Percentiles rank a stretch among this genome's conserved stretches.
Conservation (phyloP, 2,888 invertebrate species). For the Netelia inedita region DNA sequence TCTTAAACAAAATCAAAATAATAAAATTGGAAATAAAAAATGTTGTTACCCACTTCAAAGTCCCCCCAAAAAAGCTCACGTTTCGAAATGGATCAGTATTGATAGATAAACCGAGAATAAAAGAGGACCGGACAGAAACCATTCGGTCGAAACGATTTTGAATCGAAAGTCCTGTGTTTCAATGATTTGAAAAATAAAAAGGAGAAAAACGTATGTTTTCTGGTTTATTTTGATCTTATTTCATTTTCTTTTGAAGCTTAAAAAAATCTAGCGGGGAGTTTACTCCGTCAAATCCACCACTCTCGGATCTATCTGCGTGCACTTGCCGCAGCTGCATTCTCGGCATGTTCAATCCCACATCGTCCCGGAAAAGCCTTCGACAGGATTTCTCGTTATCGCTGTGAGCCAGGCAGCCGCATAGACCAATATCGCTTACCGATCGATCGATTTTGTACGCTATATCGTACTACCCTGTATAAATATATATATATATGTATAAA, state of each 20-base stretch:
- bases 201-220: background rate
- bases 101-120: slow-evolving; percentile 14
- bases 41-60: background rate
- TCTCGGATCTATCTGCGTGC: slow-evolving; percentile 29
- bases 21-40: too few species aligned
- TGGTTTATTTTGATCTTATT: slow-evolving; percentile 17
- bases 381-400: slow-evolving; percentile 64
- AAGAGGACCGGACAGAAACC: background rate
- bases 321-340: slow-evolving; percentile 36
- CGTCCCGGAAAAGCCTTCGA: slow-evolving; percentile 39
- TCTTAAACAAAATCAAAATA: background rate
- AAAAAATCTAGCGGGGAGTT: background rate
- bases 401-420: slow-evolving; percentile 43
- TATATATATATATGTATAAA: slow-evolving; percentile 1
- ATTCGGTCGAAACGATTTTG: slow-evolving; percentile 18
- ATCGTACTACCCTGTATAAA: background rate
- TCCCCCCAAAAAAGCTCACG: background rate
- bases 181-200: background rate
- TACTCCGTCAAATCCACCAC: background rate
- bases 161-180: slow-evolving; percentile 17
- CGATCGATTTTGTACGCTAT: slow-evolving; percentile 40
- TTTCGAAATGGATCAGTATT: background rate
- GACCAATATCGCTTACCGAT: slow-evolving; percentile 40
- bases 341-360: slow-evolving; percentile 13
- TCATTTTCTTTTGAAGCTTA: slow-evolving; percentile 1